Evolutionary conservation across 2,797 vertebrate genomes (phyloP), one percentile per base, ranked within the genome.

Genomic region (Acipenser oxyrinchus): DNA sequence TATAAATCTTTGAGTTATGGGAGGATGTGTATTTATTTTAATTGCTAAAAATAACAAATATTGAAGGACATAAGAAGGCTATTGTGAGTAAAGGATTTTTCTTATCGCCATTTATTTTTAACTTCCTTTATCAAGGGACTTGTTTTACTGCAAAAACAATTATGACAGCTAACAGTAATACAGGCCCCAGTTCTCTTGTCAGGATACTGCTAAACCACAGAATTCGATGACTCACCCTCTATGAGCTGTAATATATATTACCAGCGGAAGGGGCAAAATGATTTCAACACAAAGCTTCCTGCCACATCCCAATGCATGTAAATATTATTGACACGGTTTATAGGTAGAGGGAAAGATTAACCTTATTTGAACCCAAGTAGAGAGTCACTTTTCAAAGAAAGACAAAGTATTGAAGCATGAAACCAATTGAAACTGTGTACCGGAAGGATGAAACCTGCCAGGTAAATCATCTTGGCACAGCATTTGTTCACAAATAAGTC

Each of bases 171-270:
- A 8, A n/a, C 11, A 58, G 6, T 58, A 7, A 58, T 10, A 12
- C 8, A 58, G 12, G 12, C 12, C 12, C 55, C 8, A 15, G 62
- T 53, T 15, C 7, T 52, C 13, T 15, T 10, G 15, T 49, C 51
- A 18, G 60, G 62, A 70, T 72, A 23, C 15, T 11, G 66, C 64
- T 49, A 67, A 51, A 64, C 55, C 49, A 13, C 37, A 72, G 13
- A 49, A 58, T 57, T 53, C 50, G 50, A 66, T 73, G 70, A 79
- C 64, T 71, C 74, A 75, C 61, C 6, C 6, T 58, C 48, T 62
- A 55, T 10, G 48, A 11, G 15, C 58, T 59, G 37, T 58, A 66
- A 48, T 37, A 55, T 9, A 49, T 13, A 66, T 12, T 58, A 23
- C 48, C 65, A 10, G 48, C 55, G 12, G 53, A 50, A 59, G 55